phyloP scores from a whole-genome alignment of 2,888 invertebrate species.

The Drosophila nigritarsus region DNA sequence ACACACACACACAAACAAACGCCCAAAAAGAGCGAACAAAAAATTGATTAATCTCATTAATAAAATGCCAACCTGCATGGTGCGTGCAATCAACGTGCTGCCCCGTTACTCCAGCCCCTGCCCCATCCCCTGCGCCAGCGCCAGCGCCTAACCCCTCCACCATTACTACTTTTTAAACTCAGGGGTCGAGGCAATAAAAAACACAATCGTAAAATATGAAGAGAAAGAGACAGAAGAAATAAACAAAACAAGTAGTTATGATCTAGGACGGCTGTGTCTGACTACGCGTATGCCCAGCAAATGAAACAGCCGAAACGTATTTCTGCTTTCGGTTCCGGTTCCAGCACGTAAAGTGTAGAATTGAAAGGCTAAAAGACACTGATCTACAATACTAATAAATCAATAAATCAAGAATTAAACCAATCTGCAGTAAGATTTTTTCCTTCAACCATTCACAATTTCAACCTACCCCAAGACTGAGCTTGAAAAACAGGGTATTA shows the following conservation, averaged over 20 bases:
- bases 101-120: constrained; percentile 11
- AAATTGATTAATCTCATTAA: constrained; percentile 82
- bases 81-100: constrained; percentile 71
- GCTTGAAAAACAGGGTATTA: constrained; percentile 22
- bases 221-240: constrained; percentile 16
- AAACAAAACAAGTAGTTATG: constrained; percentile 27
- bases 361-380: too few relatives aligned
- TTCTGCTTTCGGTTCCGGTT: not conserved
- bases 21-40: constrained; percentile 47
- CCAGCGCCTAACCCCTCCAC: not conserved
- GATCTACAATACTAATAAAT: not conserved
- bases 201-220: constrained; percentile 76
- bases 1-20: constrained; percentile 12
- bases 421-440: too few relatives aligned
- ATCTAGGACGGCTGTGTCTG: not conserved
- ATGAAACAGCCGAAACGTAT: not conserved
- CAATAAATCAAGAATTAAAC: not conserved
- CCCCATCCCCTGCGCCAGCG: not conserved
- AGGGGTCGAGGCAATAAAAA: constrained; percentile 71
- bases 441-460: not conserved
- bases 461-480: not conserved
- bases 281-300: constrained; percentile 14
- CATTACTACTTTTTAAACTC: constrained; percentile 4
- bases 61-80: constrained; percentile 81
- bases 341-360: too few relatives aligned